A percentile compares a stretch with the other conserved stretches of the same genome.
These are phyloP conservation scores for Phania funesta DNA, from an alignment of 2,888 invertebrate species.

Conservation along the genomic window DNA sequence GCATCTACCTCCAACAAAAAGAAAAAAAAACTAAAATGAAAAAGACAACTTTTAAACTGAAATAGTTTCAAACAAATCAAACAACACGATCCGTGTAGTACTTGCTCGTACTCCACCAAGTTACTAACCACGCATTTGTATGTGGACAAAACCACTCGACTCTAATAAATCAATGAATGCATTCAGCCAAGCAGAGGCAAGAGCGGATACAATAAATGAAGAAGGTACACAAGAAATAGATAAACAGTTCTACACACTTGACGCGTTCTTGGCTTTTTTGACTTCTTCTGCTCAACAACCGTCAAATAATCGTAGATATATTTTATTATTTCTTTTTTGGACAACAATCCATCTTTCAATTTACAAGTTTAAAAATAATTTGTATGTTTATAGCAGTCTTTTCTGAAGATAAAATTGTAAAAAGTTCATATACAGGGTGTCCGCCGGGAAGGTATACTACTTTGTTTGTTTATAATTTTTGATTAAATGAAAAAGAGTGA, in stretches of 20 bases:
- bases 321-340: constrained; percentile 10
- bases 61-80: constrained; percentile 42
- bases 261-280: constrained; percentile 29
- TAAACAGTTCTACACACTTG: constrained; percentile 40
- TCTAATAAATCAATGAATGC: constrained; percentile 62
- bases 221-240: constrained; percentile 1
- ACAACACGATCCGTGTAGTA: constrained; percentile 21
- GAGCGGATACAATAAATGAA: constrained; percentile 43
- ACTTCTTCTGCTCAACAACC: constrained; percentile 35
- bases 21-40: background rate
- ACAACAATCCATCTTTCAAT: constrained; percentile 15
- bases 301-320: constrained; percentile 27
- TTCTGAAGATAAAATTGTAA: background rate
- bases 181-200: constrained; percentile 31
- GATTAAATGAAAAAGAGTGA: too few species aligned
- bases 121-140: constrained; percentile 58
- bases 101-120: background rate
- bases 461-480: too few species aligned
- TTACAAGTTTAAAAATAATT: constrained; percentile 46
- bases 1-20: constrained; percentile 32
- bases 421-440: too few species aligned
- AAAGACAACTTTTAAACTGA: constrained; percentile 55
- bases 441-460: too few species aligned
- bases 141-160: constrained; percentile 29
- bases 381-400: constrained; percentile 31